Conservation (phyloP, 2,888 invertebrate species). For the Parnassius mnemosyne region DNA sequence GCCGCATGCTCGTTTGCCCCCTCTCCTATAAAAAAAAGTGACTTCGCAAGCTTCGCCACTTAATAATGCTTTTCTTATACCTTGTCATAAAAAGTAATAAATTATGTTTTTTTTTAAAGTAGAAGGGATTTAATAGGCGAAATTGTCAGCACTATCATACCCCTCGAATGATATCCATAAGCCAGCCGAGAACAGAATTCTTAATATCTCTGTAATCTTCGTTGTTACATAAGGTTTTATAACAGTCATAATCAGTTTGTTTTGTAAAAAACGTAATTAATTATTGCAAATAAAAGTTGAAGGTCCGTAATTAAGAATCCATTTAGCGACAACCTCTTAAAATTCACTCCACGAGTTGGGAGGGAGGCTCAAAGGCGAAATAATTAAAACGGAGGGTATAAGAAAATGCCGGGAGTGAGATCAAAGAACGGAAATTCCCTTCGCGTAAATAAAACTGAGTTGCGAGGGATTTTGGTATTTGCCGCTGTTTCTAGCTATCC, state of each 20-base stretch:
- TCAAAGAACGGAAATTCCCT: conserved; percentile 70
- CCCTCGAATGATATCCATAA: conserved; percentile 34
- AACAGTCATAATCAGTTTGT: conserved; percentile 17
- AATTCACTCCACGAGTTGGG: conserved; percentile 67
- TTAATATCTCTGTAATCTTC: conserved; percentile 23
- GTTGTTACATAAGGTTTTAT: neutral
- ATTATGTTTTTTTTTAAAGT: no score
- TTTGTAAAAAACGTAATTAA: conserved; percentile 56
- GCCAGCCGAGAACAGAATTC: conserved; percentile 19
- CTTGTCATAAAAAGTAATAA: no score
- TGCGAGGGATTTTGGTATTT: conserved; percentile 53
- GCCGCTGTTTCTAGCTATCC: conserved; percentile 35
- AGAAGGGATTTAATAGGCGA: conserved; percentile 29
- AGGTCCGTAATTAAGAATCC: conserved; percentile 72
- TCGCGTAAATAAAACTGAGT: conserved; percentile 62
- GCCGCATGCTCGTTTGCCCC: no score
- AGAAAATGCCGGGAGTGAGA: conserved; percentile 69
- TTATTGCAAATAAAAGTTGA: conserved; percentile 70
- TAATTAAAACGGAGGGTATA: conserved; percentile 74
- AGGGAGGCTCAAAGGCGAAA: conserved; percentile 72
- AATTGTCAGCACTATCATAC: conserved; percentile 40
- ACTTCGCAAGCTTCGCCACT: no score
- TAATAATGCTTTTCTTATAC: no score
- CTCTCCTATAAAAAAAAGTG: no score
- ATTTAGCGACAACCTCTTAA: conserved; percentile 76